Evolutionary conservation across 2,888 invertebrate species (phyloP).

Genomic region (Ligdia adustata): DNA sequence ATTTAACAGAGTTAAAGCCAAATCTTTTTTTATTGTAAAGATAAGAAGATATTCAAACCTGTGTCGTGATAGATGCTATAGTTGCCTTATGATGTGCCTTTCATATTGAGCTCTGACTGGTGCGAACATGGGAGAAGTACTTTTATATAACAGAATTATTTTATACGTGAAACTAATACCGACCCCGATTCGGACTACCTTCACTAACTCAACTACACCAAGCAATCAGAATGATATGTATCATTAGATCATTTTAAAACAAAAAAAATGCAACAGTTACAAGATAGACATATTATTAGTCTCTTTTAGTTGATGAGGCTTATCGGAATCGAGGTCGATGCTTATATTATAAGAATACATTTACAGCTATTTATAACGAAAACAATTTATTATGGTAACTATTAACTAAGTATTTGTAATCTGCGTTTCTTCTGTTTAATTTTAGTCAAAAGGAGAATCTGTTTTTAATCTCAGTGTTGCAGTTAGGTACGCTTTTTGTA

Average conservation of each 20-base stretch:
- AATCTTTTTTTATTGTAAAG: too few relatives aligned
- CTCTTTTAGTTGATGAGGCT: too few relatives aligned
- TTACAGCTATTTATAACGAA: slow-evolving; percentile 6
- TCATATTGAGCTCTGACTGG: slow-evolving; percentile 22
- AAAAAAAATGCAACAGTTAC: too few relatives aligned
- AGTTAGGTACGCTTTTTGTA: slow-evolving; percentile 39
- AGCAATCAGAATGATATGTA: too few relatives aligned
- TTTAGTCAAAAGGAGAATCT: too few relatives aligned
- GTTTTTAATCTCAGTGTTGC: slow-evolving; percentile 62
- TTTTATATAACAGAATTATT: slow-evolving; percentile 14
- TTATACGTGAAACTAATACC: slow-evolving; percentile 4
- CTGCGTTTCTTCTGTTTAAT: slow-evolving; percentile 14
- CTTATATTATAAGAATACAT: too few relatives aligned
- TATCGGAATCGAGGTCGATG: too few relatives aligned
- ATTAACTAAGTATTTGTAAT: slow-evolving; percentile 8
- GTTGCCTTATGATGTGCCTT: slow-evolving; percentile 69
- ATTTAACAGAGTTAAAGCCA: too few relatives aligned
- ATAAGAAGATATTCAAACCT: slow-evolving; percentile 19
- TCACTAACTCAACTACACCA: too few relatives aligned
- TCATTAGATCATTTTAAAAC: too few relatives aligned
- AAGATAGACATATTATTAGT: too few relatives aligned
- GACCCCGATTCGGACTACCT: too few relatives aligned
- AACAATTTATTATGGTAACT: slow-evolving; percentile 8
- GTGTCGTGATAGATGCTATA: slow-evolving; percentile 32
- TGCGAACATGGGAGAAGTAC: slow-evolving; percentile 3